phyloP scores from a whole-genome alignment of 2,888 invertebrate genomes.

The Volucella inanis region DNA sequence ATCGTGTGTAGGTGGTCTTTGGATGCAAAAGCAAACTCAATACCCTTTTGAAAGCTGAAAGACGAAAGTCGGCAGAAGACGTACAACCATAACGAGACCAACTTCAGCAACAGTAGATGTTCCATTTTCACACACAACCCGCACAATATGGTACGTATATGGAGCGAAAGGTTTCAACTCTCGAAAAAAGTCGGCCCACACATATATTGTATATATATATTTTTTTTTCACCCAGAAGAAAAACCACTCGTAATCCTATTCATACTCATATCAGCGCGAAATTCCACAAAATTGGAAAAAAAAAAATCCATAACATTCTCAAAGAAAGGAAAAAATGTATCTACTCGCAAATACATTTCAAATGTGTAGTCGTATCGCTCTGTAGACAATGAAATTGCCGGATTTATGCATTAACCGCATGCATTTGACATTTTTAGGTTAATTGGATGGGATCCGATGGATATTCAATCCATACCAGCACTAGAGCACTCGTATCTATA shows the following conservation, averaged over 20 bases:
- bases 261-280: slow-evolving; percentile 1
- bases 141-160: slow-evolving; percentile 49
- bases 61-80: slow-evolving; percentile 36
- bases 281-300: slow-evolving; percentile 37
- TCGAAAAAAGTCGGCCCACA: slow-evolving; percentile 28
- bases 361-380: slow-evolving; percentile 20
- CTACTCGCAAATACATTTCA: slow-evolving; percentile 23
- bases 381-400: slow-evolving; percentile 66
- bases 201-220: neutral
- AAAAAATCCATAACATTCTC: slow-evolving; percentile 10
- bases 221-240: slow-evolving; percentile 5
- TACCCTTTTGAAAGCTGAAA: slow-evolving; percentile 47
- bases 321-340: slow-evolving; percentile 7
- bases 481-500: neutral
- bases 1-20: slow-evolving; percentile 64
- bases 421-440: slow-evolving; percentile 75
- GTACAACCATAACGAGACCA: slow-evolving; percentile 36
- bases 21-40: slow-evolving; percentile 23
- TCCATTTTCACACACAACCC: slow-evolving; percentile 60
- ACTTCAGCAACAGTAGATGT: slow-evolving; percentile 51
- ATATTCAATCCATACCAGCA: slow-evolving; percentile 66
- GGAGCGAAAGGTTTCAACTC: slow-evolving; percentile 58
- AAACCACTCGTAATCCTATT: neutral
- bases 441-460: slow-evolving; percentile 74
- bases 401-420: slow-evolving; percentile 72